These are phyloP conservation scores for Neosalanx taihuensis DNA, from an alignment of 2,797 vertebrate genomes.

Conservation along the genomic window DNA sequence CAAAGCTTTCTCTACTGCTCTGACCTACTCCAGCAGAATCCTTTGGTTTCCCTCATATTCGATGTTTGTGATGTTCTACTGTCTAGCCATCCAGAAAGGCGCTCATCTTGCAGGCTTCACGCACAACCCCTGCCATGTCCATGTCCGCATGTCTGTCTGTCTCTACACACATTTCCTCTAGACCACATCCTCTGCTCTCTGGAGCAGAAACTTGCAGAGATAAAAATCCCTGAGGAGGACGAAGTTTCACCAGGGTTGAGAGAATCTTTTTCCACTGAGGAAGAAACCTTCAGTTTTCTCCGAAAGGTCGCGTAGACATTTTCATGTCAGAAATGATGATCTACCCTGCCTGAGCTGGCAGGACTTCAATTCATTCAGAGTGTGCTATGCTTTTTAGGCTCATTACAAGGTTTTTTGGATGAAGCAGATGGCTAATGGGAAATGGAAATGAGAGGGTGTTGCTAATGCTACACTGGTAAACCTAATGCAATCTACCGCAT, in stretches of 20 bases:
- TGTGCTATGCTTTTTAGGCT: not conserved
- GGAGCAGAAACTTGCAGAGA: conserved; percentile 1
- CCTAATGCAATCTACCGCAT: not conserved
- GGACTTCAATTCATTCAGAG: too few species aligned
- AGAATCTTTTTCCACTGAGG: not conserved
- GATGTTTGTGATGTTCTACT: not conserved
- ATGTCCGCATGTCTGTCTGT: not conserved
- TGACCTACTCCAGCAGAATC: not conserved
- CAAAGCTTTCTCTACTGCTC: not conserved
- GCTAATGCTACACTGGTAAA: not conserved
- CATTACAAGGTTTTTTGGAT: not conserved
- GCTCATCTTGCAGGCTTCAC: not conserved
- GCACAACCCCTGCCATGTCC: too few species aligned
- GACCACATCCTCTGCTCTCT: not conserved
- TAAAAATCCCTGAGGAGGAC: not conserved
- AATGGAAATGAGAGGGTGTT: not conserved
- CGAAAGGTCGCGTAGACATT: conserved; percentile 13
- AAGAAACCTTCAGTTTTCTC: conserved; percentile 1
- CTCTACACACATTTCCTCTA: too few species aligned
- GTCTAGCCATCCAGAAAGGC: not conserved
- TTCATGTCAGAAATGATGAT: conserved; percentile 6
- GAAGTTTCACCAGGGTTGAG: not conserved
- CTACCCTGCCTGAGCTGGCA: too few species aligned
- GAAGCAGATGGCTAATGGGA: not conserved
- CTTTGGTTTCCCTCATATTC: not conserved